Base-by-base conservation (phyloP, 2,888 invertebrate genomes). In the Hirtodrosophila confusa region DNA sequence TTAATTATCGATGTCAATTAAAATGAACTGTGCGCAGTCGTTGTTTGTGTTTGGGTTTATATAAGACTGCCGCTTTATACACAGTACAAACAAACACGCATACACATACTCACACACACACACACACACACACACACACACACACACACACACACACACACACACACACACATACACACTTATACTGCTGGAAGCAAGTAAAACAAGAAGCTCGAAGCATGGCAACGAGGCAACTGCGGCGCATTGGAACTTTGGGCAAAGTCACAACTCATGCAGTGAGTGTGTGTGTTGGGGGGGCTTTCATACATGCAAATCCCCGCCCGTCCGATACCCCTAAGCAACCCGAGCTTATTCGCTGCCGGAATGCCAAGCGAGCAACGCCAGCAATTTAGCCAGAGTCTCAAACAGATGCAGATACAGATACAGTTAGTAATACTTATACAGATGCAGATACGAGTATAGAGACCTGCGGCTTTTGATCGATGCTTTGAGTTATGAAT, bases 1-100 rank as follows among this genome's bases (percentile, higher is more conserved):
- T 83, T 86, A 87, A 82, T 87, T 88, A 80, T 80, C 73, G 80
- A 88, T 84, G 88, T 87, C 87, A 87, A 87, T 87, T 87, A 88
- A 87, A 86, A 57, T 87, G 88, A 87, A 87, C 87, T 84, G 79
- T 76, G 58, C 60, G 55, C 47, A 71, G 69, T 55, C 41, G 64
- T 68, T 75, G 69, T 65, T 58, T 69, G 71, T 77, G 43, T 75
- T 54, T 61, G 68, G 60, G 41, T 63, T 72, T 77, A 77, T 64
- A 75, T 82, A 79, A 80, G 74, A 71, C 54, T 49, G 67, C 47
- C 51, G 68, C 57, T 54, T 47, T 66, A 57, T 62, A 54, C 56
- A 51, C 45, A 39, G 61, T 49, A 50, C 12, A 47, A 29, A 37
- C 35, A 50, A 44, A 54, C 37, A 48, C 10, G 24, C 4, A 37